Evolutionary conservation across 2,888 invertebrate genomes (phyloP).

Genomic region (Drosophila birchii): DNA sequence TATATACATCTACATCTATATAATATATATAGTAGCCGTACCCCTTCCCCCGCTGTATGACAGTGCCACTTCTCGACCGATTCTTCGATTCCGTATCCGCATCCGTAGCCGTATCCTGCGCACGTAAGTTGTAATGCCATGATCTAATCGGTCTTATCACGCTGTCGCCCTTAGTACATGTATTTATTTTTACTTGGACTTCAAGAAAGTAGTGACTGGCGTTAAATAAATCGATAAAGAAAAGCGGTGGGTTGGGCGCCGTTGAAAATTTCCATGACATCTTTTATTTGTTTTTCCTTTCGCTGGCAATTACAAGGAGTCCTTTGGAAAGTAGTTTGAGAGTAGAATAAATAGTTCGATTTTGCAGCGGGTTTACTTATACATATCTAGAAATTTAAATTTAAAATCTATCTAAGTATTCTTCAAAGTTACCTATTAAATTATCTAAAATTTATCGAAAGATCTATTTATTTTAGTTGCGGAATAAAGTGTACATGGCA

Average conservation of each 20-base stretch:
- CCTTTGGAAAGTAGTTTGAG: not conserved
- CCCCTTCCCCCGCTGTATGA: conserved; percentile 29
- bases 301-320: not conserved
- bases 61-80: conserved; percentile 33
- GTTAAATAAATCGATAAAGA: conserved; percentile 36
- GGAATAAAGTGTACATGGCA: too few species aligned
- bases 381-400: not conserved
- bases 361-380: not conserved
- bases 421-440: not conserved
- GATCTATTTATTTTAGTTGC: not conserved
- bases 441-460: not conserved
- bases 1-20: conserved; percentile 38
- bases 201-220: not conserved
- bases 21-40: conserved; percentile 19
- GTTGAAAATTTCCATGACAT: conserved; percentile 45
- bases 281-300: conserved; percentile 14
- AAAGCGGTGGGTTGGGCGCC: conserved; percentile 8
- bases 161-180: not conserved
- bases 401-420: not conserved
- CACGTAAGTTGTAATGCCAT: conserved; percentile 39
- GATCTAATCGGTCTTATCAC: conserved; percentile 35
- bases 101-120: conserved; percentile 15
- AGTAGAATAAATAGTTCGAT: not conserved
- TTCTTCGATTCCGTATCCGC: conserved; percentile 17
- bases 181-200: conserved; percentile 20